Percentiles rank a stretch among this genome's conserved stretches.
Conservation (phyloP, 2,797 vertebrate genomes). For the Gila robusta region DNA sequence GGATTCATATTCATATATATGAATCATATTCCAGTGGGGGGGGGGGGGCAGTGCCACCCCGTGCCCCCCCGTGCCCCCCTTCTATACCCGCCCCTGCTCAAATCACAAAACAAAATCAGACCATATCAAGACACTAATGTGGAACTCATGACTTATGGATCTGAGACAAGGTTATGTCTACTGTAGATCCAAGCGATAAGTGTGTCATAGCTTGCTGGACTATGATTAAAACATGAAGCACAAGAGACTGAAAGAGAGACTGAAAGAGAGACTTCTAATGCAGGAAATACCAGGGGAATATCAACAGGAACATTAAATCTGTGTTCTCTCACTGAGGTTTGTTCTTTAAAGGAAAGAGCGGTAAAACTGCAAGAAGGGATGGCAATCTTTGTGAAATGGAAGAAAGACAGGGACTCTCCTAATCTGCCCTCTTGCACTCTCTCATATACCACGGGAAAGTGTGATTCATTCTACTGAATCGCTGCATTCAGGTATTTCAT, state of each 20-base stretch:
- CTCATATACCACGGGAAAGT: background rate
- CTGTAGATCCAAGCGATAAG: conserved; percentile 1
- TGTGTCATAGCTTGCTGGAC: background rate
- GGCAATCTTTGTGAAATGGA: background rate
- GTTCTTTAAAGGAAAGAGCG: conserved; percentile 4
- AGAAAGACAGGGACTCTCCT: background rate
- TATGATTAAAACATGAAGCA: conserved; percentile 13
- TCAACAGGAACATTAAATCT: conserved; percentile 4
- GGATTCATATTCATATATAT: too few relatives aligned
- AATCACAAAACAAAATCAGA: conserved; percentile 13
- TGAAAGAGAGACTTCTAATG: background rate
- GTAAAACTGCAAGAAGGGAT: background rate
- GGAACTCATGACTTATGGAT: conserved; percentile 6
- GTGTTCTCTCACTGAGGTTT: background rate
- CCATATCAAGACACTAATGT: background rate
- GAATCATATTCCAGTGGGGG: too few relatives aligned
- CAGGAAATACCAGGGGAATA: background rate
- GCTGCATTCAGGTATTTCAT: background rate
- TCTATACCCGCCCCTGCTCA: too few relatives aligned
- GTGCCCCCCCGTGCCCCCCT: too few relatives aligned
- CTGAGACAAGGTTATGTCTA: background rate
- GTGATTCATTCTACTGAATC: background rate
- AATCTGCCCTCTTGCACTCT: background rate
- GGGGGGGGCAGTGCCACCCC: too few relatives aligned
- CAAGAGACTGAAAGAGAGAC: background rate